phyloP scores from a whole-genome alignment of 2,113 vertebrate species.

The human (Homo sapiens) region DNA sequence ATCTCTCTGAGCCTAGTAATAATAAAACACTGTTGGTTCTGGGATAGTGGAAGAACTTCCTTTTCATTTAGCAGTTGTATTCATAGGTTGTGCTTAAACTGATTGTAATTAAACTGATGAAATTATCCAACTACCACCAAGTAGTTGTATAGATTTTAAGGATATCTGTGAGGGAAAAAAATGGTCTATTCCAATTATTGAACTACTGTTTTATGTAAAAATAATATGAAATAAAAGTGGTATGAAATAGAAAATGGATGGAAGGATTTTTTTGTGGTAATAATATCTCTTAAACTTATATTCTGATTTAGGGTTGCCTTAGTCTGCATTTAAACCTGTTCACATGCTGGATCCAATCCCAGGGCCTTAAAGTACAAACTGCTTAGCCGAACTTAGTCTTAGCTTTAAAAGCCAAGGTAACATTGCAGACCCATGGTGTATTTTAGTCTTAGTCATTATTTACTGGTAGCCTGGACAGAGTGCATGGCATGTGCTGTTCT shows the following conservation, averaged over 20 bases:
- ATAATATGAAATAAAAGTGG: neutral
- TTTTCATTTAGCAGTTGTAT: neutral
- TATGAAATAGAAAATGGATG: constrained; percentile 27
- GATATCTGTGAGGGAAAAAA: neutral
- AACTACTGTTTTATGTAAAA: neutral
- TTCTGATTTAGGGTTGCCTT: neutral
- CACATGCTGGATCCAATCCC: neutral
- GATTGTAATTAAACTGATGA: neutral
- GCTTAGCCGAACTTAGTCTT: neutral
- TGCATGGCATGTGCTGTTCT: neutral
- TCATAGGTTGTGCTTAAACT: neutral
- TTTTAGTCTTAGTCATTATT: neutral
- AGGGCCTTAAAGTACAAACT: neutral
- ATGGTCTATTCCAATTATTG: neutral
- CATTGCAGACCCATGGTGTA: neutral
- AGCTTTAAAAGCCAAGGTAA: constrained; percentile 22
- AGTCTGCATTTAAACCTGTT: constrained; percentile 50
- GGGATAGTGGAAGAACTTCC: neutral
- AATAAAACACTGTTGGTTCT: neutral
- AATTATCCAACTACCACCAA: constrained; percentile 10
- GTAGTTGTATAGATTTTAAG: constrained; percentile 34
- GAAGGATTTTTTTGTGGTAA: neutral
- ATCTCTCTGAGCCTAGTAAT: neutral
- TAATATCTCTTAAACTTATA: neutral
- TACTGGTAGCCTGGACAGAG: constrained; percentile 41